phyloP scores from a whole-genome alignment of 2,797 vertebrate species.

The Epinephelus coioides region DNA sequence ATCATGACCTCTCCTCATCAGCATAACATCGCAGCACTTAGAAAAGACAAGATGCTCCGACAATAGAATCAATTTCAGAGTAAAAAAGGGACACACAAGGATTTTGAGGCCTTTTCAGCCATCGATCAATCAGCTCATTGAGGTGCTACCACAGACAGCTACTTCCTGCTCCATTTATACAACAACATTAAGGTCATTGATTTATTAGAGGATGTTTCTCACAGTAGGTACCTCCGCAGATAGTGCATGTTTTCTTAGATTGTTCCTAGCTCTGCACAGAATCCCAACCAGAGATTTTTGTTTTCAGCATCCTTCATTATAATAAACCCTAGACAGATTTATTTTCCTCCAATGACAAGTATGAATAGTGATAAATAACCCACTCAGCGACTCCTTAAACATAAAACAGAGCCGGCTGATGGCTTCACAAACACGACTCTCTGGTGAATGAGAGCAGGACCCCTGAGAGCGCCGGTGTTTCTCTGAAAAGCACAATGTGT shows the following conservation, averaged over 20 bases:
- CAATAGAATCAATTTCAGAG: slow-evolving; percentile 31
- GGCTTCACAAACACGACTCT: slow-evolving; percentile 35
- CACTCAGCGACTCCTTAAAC: slow-evolving; percentile 35
- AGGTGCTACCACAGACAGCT: slow-evolving; percentile 21
- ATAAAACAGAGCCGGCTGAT: slow-evolving; percentile 33
- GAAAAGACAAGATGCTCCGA: slow-evolving; percentile 32
- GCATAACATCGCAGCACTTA: slow-evolving; percentile 21
- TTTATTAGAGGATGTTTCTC: slow-evolving; percentile 35
- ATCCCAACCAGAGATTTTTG: neutral
- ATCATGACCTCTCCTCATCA: slow-evolving; percentile 56
- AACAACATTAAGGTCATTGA: slow-evolving; percentile 36
- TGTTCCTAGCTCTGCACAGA: neutral
- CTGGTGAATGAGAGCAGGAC: slow-evolving; percentile 63
- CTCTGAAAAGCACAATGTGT: slow-evolving; percentile 45
- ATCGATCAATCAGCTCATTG: slow-evolving; percentile 38
- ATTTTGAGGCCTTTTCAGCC: slow-evolving; percentile 21
- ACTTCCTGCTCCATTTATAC: slow-evolving; percentile 41
- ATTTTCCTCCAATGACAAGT: slow-evolving; percentile 30
- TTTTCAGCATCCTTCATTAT: slow-evolving; percentile 14
- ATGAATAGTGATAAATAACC: slow-evolving; percentile 49
- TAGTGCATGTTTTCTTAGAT: slow-evolving; percentile 5
- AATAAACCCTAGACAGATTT: slow-evolving; percentile 24
- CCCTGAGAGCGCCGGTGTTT: slow-evolving; percentile 44
- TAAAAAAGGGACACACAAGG: neutral
- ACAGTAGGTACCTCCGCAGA: neutral